phyloP scores from a whole-genome alignment of 2,888 invertebrate genomes.

The Thumatha senex region DNA sequence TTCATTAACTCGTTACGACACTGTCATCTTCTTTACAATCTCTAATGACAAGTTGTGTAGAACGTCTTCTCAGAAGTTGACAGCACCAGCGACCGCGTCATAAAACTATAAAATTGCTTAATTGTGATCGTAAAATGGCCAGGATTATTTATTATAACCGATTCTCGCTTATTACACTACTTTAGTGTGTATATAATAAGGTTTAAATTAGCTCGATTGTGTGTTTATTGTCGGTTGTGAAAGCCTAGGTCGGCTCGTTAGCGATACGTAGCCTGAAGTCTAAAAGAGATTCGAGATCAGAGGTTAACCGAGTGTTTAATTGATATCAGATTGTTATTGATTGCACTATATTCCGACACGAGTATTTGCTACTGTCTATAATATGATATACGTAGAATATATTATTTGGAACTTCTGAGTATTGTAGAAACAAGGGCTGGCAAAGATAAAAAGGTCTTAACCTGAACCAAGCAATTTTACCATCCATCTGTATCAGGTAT shows the following conservation, averaged over 20 bases:
- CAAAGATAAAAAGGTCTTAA: too few species aligned
- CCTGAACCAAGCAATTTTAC: too few species aligned
- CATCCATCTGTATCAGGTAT: too few species aligned
- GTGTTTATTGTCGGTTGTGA: conserved; percentile 16
- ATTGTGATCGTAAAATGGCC: conserved; percentile 68
- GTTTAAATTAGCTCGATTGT: conserved; percentile 14
- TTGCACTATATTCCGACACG: conserved; percentile 34
- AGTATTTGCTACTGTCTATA: conserved; percentile 31
- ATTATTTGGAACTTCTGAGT: not conserved
- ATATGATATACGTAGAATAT: conserved; percentile 18
- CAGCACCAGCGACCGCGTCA: conserved; percentile 57
- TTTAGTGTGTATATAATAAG: conserved; percentile 5
- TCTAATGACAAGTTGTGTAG: conserved; percentile 65
- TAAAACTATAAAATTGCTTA: conserved; percentile 75
- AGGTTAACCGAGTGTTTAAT: conserved; percentile 44
- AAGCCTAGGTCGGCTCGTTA: conserved; percentile 52
- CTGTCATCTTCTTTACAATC: conserved; percentile 75
- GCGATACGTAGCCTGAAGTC: conserved; percentile 50
- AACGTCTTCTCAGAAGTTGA: conserved; percentile 75
- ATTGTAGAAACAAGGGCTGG: too few species aligned
- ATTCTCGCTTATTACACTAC: conserved; percentile 1
- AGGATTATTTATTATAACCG: conserved; percentile 44
- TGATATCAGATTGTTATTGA: conserved; percentile 55
- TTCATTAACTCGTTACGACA: conserved; percentile 73
- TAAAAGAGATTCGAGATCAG: conserved; percentile 51